Base-by-base conservation (phyloP, 1,140 invertebrate genomes). In the Palaemon carinicauda region DNA sequence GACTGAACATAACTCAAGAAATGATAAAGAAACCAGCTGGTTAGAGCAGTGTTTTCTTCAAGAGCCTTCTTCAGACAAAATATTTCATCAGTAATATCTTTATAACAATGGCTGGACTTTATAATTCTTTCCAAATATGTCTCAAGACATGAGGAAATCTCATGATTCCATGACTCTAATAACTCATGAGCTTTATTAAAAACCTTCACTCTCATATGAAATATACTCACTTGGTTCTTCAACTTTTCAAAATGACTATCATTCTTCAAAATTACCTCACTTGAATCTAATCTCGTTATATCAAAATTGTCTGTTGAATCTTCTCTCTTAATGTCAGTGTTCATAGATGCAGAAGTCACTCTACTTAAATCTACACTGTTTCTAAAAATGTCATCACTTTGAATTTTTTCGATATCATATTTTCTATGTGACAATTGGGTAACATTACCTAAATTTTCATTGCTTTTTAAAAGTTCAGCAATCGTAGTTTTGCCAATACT, bases 1-100 rank as follows among this genome's bases (percentile, higher is more conserved):
- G 84, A 86, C 2, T 74, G 53, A 31, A 80, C n/a, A 56, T 86
- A 86, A 21, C 41, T 31, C 3, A 71, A 19, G 53, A 86, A 78
- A 24, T 80, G 29, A 50, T 9, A 53, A 14, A 86, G 51, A 54
- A 86, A 86, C 4, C 15, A 53, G 4, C 17, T 41, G 15, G 77
- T 56, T 14, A 80, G 54, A 1, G 33, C n/a, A 41, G 3, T 33
- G 51, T 86, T 31, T 10, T 21, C 51, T 33, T 80, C 24, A 17
- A 86, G 51, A 29, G 50, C 41, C 4, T 21, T 12, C 3, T 77
- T 79, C 12, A 86, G 74, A 15, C 4, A 17, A 33, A 19, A 80
- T 0, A 86, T 14, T 41, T 80, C 54, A 24, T 80, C 15, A 17
- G 21, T 53, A 19, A 86, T 2, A 17, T 73, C 74, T 29, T 7